Base-by-base conservation (phyloP, 1,140 invertebrate species). In the Drosophila funebris region DNA sequence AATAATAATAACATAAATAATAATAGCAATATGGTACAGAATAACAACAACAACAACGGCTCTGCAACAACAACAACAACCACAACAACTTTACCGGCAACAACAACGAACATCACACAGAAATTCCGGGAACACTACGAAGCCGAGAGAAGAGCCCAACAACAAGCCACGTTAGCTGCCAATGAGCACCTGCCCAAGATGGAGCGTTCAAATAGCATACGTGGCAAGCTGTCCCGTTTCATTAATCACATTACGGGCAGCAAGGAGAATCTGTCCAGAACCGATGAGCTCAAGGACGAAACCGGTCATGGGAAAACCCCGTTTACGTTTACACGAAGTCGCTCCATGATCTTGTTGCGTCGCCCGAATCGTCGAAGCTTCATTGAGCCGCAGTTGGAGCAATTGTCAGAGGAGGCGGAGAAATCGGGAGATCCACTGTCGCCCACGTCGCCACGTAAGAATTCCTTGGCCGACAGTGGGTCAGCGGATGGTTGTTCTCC, bases 321-420 rank as follows among this genome's bases (percentile, higher is more conserved):
- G 0, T 91, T 74, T 22, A 78, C 80, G 4, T 91, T 92, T 13
- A 90, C 81, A 9, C 85, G 91, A 0, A 92, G 91, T 69, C 80
- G 90, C 16, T 92, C 88, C 4, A 90, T 92, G 85, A 92, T 92
- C 18, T 54, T 90, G 53, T 64, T 91, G 36, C 71, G 90, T 4
- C 77, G 90, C 0, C 77, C 88, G 0, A 90, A 89, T 56, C 78
- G 91, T 1, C 77, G 89, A 0, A 92, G 85, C 29, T 76, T 91
- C 11, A 90, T 91, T 20, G 90, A 91, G 41, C 89, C 91, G 0
- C 90, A 91, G 57, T 22, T 92, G 52, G 91, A 92, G 57, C 89
- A 92, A 44, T 41, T 92, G 4, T 88, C 79, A 3, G 91, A 92
- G 58, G 91, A 92, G 53, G 56, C 73, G 2, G 85, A 88, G 36